Conservation (phyloP, 2,797 vertebrate species). For the Petrocephalus schoutedeni region DNA sequence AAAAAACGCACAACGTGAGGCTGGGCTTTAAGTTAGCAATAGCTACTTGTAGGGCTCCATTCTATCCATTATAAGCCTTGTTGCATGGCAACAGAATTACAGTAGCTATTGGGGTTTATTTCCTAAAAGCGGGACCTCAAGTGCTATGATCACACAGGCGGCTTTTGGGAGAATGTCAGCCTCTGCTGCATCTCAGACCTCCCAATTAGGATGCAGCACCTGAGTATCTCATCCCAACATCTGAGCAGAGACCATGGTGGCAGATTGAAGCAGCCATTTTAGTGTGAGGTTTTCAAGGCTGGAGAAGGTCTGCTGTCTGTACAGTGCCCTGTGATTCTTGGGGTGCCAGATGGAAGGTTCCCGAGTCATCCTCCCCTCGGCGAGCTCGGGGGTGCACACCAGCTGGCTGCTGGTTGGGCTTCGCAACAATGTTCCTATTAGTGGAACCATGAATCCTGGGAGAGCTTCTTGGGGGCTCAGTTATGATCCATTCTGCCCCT, state of each 20-base stretch:
- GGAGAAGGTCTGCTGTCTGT: not conserved
- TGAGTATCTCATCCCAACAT: not conserved
- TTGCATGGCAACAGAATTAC: not conserved
- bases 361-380: not conserved
- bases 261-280: not conserved
- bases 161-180: not conserved
- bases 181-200: not conserved
- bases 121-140: not conserved
- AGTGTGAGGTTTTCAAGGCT: not conserved
- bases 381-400: not conserved
- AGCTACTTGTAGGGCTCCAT: not conserved
- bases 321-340: not conserved
- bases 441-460: not conserved
- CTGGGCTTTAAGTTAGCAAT: not conserved
- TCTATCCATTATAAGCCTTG: not conserved
- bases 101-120: not conserved
- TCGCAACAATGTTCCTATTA: not conserved
- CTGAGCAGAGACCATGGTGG: not conserved
- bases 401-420: not conserved
- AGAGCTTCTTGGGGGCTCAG: not conserved
- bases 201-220: not conserved
- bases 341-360: not conserved
- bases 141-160: not conserved
- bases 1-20: not conserved
- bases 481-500: not conserved